A percentile compares a stretch with the other conserved stretches of the same genome.
These are phyloP conservation scores for Plecotus auritus DNA, from an alignment of 2,113 vertebrate species.

Conservation along the genomic window DNA sequence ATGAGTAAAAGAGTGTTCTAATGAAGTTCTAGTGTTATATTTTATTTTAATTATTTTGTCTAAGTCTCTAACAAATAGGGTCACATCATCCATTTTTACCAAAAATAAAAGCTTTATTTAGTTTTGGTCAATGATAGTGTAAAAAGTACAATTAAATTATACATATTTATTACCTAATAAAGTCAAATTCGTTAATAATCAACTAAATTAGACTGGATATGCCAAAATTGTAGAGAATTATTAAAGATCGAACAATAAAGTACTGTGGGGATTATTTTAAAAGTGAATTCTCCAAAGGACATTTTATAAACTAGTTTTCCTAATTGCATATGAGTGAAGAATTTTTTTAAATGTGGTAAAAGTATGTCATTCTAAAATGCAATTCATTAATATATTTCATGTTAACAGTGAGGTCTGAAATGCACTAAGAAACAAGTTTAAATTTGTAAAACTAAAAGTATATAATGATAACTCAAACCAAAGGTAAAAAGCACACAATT, in stretches of 20 bases:
- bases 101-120: not conserved
- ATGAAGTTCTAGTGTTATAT: not conserved
- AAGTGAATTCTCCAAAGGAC: conserved; percentile 28
- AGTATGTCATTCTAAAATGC: conserved; percentile 17
- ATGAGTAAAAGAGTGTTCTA: not conserved
- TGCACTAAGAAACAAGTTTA: not conserved
- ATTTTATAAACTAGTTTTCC: conserved; percentile 24
- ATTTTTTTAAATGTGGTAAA: not conserved
- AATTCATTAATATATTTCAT: conserved; percentile 24
- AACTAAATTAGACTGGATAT: not conserved
- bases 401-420: not conserved
- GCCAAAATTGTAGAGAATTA: not conserved
- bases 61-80: not conserved
- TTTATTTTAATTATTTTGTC: conserved; percentile 15
- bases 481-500: conserved; percentile 15
- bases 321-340: not conserved
- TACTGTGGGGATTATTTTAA: not conserved
- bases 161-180: conserved; percentile 31
- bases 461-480: not conserved
- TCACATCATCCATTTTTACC: not conserved
- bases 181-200: not conserved
- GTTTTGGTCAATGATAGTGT: not conserved
- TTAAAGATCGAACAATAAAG: conserved; percentile 29
- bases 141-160: conserved; percentile 22
- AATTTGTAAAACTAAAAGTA: conserved; percentile 1